Conservation (phyloP, 2,797 vertebrate species). For the Amazona ochrocephala region DNA sequence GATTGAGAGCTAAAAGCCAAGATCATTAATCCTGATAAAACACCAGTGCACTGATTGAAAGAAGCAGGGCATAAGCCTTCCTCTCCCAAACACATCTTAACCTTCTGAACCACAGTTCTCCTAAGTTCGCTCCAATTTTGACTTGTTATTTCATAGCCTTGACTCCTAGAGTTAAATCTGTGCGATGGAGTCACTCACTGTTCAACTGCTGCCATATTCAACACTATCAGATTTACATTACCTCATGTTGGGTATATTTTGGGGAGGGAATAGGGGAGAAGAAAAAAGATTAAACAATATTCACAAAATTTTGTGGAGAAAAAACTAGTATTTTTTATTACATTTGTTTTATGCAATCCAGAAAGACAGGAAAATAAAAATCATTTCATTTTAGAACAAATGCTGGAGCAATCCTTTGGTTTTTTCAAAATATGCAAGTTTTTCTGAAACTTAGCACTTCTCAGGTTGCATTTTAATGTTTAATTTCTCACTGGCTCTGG, state of each 20-base stretch:
- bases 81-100: neutral
- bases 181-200: neutral
- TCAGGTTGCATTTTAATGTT: constrained; percentile 1
- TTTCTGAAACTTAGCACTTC: neutral
- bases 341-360: neutral
- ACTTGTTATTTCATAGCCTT: neutral
- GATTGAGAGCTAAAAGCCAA: constrained; percentile 6
- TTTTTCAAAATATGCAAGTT: neutral
- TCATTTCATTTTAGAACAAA: neutral
- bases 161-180: neutral
- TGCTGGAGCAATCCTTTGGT: neutral
- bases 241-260: neutral
- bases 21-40: neutral
- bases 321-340: neutral
- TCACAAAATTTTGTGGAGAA: neutral
- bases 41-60: neutral
- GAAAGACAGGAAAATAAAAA: neutral
- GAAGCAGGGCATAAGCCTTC: neutral
- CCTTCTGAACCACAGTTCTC: neutral
- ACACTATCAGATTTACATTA: neutral
- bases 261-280: neutral
- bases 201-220: neutral
- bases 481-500: neutral
- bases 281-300: neutral
- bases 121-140: neutral